Base-by-base conservation (phyloP, 2,113 vertebrate species). In the Nannospalax galili region DNA sequence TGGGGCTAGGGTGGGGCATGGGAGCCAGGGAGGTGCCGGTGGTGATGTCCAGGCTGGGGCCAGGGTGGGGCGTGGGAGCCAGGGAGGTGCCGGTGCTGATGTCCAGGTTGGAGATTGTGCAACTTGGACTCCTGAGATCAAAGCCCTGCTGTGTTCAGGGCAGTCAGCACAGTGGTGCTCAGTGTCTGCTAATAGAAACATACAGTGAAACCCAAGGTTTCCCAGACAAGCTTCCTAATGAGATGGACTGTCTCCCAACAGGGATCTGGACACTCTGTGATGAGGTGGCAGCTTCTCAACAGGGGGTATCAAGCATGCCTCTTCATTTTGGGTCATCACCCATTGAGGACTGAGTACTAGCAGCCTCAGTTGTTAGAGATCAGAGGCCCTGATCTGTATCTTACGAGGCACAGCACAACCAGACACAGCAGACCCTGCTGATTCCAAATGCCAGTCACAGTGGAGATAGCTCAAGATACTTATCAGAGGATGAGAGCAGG, bases 51-150 rank as follows among this genome's bases (percentile, higher is more conserved):
- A 67, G 65, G 20, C 7, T n/a, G 62, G 22, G 14, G 4, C 20
- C 11, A 37, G 3, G 56, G 37, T 8, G 1, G 60, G 30, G 81
- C 35, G 7, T 16, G 11, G 62, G 45, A 7, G 14, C 22, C 84
- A n/a, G 32, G 60, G 52, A 32, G 22, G 5, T 6, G 11, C 22
- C 28, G 0, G 15, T 5, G 22, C 1, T 0, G 3, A 26, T 16
- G 22, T 73, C 62, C 2, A 4, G 48, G 10, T 5, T 19, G 77
- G 20, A 14, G 1, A 12, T 40, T 62, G 70, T 58, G 40, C n/a
- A 65, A 40, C 19, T 8, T 14, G 86, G 62, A n/a, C 16, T 42
- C 67, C 32, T n/a, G 32, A 62, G 37, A 35, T 10, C 32, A 78
- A 91, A n/a, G 10, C n/a, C 4, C 2, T 26, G 1, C 32, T 17